Evolutionary conservation across 2,113 vertebrate genomes (phyloP).

Genomic region (Hymenochirus boettgeri): DNA sequence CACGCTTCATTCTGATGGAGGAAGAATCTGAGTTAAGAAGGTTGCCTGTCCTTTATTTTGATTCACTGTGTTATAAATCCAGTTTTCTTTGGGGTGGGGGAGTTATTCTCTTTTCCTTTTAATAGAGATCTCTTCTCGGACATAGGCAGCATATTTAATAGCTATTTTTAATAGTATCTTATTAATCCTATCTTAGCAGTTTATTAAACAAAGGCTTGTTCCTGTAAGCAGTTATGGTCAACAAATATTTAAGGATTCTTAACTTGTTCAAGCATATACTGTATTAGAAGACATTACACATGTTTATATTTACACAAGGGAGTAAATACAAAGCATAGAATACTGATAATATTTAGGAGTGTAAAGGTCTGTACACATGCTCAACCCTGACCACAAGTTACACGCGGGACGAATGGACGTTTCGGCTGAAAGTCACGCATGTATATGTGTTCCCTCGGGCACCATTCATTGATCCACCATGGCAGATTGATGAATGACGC

Average conservation of each 20-base stretch:
- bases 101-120: slow-evolving; percentile 22
- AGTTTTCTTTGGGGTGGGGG: slow-evolving; percentile 5
- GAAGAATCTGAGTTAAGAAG: slow-evolving; percentile 17
- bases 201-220: not conserved
- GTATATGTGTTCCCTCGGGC: too few relatives aligned
- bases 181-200: slow-evolving; percentile 14
- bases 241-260: not conserved
- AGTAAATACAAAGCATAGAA: too few relatives aligned
- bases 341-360: too few relatives aligned
- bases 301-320: not conserved
- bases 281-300: not conserved
- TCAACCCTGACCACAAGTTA: too few relatives aligned
- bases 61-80: slow-evolving; percentile 27
- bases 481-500: too few relatives aligned
- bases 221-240: too few relatives aligned
- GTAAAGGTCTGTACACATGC: too few relatives aligned
- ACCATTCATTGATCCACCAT: too few relatives aligned
- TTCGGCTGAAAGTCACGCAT: too few relatives aligned
- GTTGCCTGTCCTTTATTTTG: slow-evolving; percentile 19
- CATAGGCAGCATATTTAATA: slow-evolving; percentile 16
- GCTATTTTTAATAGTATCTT: slow-evolving; percentile 11
- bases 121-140: slow-evolving; percentile 24
- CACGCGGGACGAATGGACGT: too few relatives aligned
- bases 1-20: slow-evolving; percentile 20
- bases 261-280: not conserved